These are phyloP conservation scores for Emesis furor DNA, from an alignment of 2,888 invertebrate species.

Conservation along the genomic window DNA sequence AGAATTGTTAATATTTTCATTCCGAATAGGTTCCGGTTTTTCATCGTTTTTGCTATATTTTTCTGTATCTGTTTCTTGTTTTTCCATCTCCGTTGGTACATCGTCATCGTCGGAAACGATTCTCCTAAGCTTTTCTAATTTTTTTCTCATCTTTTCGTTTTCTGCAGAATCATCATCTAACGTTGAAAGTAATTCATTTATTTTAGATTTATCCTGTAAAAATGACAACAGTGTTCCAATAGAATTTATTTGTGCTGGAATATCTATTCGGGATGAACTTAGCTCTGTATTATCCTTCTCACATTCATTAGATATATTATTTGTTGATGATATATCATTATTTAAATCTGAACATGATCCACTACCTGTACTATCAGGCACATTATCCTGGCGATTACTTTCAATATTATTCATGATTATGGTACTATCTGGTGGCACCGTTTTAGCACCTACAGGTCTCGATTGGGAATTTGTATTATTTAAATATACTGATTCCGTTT, in stretches of 20 bases:
- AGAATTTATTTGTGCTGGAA: conserved; percentile 77
- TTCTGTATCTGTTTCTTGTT: conserved; percentile 21
- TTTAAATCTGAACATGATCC: conserved; percentile 15
- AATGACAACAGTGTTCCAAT: conserved; percentile 84
- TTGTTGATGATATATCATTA: conserved; percentile 20
- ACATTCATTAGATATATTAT: conserved; percentile 77
- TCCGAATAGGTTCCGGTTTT: background rate
- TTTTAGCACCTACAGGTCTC: background rate
- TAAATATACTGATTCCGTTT: background rate
- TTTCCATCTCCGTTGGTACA: background rate
- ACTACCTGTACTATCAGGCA: conserved; percentile 31
- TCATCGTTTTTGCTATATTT: conserved; percentile 7
- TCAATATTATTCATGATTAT: background rate
- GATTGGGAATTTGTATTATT: background rate
- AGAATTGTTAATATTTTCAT: background rate
- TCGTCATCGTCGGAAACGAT: conserved; percentile 90
- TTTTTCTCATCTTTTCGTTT: conserved; percentile 91
- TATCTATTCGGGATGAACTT: conserved; percentile 73
- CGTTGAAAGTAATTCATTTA: conserved; percentile 87
- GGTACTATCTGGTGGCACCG: background rate
- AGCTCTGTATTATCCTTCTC: conserved; percentile 66
- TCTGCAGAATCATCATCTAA: conserved; percentile 85
- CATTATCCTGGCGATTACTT: conserved; percentile 10
- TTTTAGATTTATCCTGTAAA: conserved; percentile 88
- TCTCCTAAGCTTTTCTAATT: conserved; percentile 91